These are phyloP conservation scores for Copidosoma floridanum DNA, from an alignment of 1,140 invertebrate species.

Conservation along the genomic window DNA sequence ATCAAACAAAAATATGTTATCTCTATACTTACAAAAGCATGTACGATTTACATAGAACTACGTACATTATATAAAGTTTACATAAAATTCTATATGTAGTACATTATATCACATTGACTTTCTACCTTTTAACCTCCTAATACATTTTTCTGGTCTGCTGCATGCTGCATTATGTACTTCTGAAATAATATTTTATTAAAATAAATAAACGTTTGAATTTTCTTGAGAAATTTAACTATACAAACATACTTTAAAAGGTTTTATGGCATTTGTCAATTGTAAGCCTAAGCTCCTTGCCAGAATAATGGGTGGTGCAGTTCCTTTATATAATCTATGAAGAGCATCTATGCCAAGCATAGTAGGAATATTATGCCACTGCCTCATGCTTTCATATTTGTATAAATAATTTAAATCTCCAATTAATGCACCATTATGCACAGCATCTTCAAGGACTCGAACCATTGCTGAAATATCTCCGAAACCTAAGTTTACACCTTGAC, in stretches of 20 bases:
- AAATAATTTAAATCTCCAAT: conserved; percentile 68
- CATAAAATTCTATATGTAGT: background rate
- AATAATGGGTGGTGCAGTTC: conserved; percentile 75
- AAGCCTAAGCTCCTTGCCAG: conserved; percentile 81
- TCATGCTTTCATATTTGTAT: conserved; percentile 77
- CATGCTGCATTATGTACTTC: conserved; percentile 38
- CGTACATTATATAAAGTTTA: background rate
- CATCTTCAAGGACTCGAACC: conserved; percentile 66
- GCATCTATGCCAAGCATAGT: conserved; percentile 85
- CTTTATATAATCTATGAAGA: conserved; percentile 82
- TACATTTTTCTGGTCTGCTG: conserved; percentile 26
- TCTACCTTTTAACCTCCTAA: background rate
- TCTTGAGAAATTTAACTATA: background rate
- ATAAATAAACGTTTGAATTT: background rate
- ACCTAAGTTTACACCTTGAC: conserved; percentile 96
- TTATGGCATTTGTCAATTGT: conserved; percentile 76
- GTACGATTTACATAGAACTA: background rate
- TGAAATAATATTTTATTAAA: conserved; percentile 26
- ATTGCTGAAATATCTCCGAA: conserved; percentile 87
- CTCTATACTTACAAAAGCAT: too few relatives aligned
- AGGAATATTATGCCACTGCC: conserved; percentile 85
- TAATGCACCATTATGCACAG: conserved; percentile 68
- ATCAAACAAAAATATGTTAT: background rate
- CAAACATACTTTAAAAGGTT: conserved; percentile 71
- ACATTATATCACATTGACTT: background rate